Base-by-base conservation (phyloP, 2,797 vertebrate genomes). In the Vultur gryphus region DNA sequence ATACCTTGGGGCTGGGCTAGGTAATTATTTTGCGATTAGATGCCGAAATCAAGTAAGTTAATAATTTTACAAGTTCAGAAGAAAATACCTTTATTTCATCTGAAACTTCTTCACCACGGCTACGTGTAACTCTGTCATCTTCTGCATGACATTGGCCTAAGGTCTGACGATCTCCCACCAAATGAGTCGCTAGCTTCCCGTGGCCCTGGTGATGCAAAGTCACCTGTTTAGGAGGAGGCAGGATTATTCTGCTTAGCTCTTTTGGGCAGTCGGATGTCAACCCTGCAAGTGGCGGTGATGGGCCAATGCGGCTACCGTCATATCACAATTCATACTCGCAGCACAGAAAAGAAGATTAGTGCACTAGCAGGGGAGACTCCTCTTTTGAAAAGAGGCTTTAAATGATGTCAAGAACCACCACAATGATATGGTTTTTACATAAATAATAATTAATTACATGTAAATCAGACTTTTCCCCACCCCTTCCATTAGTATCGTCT, bases 381-480 rank as follows among this genome's bases (percentile, higher is more conserved):
- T 96, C 89, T 93, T 96, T 92, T 87, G 86, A 97, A 94, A 87
- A 81, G 92, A 95, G 91, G 69, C 87, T 97, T 97, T 86, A 93
- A 95, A 90, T 91, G 94, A 89, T 96, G 91, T 96, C 87, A 86
- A 89, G 86, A 86, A 89, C 97, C 76, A 95, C 83, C 77, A 67
- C 88, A 64, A 87, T 25, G 88, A 97, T 96, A 95, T 89, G 93
- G 33, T 95, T 97, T 97, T 97, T 97, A 96, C 93, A 97, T 92
- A 97, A 96, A 95, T 95, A 97, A 94, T 96, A 95, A 94, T 96
- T 95, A 96, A 95, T 96, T 87, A 94, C 94, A 97, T 97, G 93
- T 93, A 97, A 95, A 96, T 96, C 93, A 94, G 96, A 25, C 77
- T 93, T 88, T 83, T 49, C 80, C 90, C 87, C 94, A 96, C 95